These are phyloP conservation scores for Peromyscus eremicus DNA, from an alignment of 2,797 vertebrate genomes.

Conservation along the genomic window DNA sequence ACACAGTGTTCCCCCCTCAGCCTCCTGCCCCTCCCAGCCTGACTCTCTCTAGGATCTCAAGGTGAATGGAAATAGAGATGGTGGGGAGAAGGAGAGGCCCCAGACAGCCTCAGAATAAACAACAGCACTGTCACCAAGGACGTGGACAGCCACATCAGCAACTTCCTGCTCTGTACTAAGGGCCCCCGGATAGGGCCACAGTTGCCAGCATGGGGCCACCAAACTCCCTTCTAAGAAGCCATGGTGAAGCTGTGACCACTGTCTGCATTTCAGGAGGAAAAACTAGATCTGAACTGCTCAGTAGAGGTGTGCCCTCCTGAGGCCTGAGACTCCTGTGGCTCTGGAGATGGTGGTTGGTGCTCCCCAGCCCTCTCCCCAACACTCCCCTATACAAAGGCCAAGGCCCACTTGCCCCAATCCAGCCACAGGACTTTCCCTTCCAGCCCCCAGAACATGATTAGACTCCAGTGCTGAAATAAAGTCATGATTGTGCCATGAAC, in stretches of 20 bases:
- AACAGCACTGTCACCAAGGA: neutral
- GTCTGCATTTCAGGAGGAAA: neutral
- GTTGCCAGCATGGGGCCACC: neutral
- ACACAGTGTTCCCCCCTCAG: neutral
- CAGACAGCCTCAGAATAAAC: neutral
- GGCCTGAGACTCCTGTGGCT: neutral
- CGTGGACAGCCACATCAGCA: too few relatives aligned
- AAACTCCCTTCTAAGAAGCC: neutral
- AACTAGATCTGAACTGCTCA: neutral
- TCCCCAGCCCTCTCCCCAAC: neutral
- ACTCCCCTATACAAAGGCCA: neutral
- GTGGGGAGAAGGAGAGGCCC: too few relatives aligned
- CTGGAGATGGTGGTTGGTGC: neutral
- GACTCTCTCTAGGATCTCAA: neutral
- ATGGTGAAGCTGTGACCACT: neutral
- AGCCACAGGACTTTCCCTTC: neutral
- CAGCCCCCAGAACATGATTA: neutral
- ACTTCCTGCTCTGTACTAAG: neutral
- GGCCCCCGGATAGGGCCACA: too few relatives aligned
- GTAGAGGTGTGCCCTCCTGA: neutral
- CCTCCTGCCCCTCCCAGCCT: neutral
- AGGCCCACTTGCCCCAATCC: neutral
- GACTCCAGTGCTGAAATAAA: neutral
- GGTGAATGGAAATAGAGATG: neutral
- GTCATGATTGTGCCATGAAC: neutral